Percentiles rank a stretch among this genome's conserved stretches.
Conservation (phyloP, 2,888 invertebrate genomes). For the Diarsia dahlii region DNA sequence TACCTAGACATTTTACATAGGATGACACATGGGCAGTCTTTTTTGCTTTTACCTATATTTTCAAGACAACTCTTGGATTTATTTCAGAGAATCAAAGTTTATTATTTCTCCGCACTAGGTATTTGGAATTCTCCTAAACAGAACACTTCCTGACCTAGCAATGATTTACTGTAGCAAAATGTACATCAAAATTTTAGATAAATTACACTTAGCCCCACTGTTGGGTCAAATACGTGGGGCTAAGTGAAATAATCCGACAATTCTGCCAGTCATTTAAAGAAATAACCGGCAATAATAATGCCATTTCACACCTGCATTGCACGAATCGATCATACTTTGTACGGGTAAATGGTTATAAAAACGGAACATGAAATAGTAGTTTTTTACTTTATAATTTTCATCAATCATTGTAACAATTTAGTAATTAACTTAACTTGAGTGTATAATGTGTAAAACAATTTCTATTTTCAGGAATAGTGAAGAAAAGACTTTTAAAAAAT, state of each 20-base stretch:
- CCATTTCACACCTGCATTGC: conserved; percentile 23
- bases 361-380: background rate
- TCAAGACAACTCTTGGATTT: no score
- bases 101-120: no score
- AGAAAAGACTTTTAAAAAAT: no score
- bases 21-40: no score
- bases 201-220: background rate
- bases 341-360: background rate
- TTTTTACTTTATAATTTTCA: background rate
- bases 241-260: background rate
- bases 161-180: background rate
- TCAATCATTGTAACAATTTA: background rate
- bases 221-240: background rate
- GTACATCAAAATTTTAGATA: background rate
- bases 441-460: no score
- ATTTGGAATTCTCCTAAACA: no score
- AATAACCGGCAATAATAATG: conserved; percentile 29
- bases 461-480: no score
- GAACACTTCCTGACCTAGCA: no score
- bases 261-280: conserved; percentile 47
- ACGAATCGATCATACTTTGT: conserved; percentile 24
- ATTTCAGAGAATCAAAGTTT: no score
- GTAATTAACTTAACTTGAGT: background rate
- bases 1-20: no score
- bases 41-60: no score